A percentile compares a stretch with the other conserved stretches of the same genome.
phyloP scores from a whole-genome alignment of 2,888 invertebrate genomes.

The Cosmia pyralina region DNA sequence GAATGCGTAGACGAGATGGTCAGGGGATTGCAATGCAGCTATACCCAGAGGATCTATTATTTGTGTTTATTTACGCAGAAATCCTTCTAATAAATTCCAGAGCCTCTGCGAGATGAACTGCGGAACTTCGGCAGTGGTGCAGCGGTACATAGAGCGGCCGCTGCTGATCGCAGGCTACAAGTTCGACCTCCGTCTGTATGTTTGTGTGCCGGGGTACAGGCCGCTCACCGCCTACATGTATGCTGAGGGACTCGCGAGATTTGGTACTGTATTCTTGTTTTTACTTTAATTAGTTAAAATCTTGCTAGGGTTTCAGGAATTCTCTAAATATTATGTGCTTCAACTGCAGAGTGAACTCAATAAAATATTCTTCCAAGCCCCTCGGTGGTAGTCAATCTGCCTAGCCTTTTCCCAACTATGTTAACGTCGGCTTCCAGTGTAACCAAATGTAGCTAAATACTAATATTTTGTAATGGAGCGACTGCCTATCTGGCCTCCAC shows the following conservation, averaged over 20 bases:
- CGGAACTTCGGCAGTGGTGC: slow-evolving; percentile 94
- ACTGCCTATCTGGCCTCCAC: no score
- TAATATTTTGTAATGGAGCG: no score
- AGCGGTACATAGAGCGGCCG: slow-evolving; percentile 94
- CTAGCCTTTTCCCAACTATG: no score
- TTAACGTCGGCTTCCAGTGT: no score
- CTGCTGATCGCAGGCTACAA: slow-evolving; percentile 96
- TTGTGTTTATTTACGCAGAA: neutral
- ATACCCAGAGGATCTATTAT: neutral
- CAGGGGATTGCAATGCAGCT: neutral
- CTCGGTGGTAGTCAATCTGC: no score
- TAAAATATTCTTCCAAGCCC: no score
- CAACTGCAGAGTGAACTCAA: no score
- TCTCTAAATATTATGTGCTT: no score
- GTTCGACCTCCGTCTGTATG: slow-evolving; percentile 97
- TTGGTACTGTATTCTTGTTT: slow-evolving; percentile 63
- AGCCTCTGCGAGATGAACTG: slow-evolving; percentile 94
- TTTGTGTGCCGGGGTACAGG: slow-evolving; percentile 96
- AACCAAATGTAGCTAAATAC: no score
- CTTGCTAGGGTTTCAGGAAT: no score
- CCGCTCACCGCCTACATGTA: slow-evolving; percentile 97
- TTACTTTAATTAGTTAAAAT: no score
- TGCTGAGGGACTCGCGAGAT: slow-evolving; percentile 95
- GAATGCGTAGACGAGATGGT: no score
- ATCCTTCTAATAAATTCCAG: slow-evolving; percentile 82